A percentile compares a stretch with the other conserved stretches of the same genome.
These are phyloP conservation scores for Bungarus multicinctus DNA, from an alignment of 2,113 vertebrate genomes.

Conservation along the genomic window DNA sequence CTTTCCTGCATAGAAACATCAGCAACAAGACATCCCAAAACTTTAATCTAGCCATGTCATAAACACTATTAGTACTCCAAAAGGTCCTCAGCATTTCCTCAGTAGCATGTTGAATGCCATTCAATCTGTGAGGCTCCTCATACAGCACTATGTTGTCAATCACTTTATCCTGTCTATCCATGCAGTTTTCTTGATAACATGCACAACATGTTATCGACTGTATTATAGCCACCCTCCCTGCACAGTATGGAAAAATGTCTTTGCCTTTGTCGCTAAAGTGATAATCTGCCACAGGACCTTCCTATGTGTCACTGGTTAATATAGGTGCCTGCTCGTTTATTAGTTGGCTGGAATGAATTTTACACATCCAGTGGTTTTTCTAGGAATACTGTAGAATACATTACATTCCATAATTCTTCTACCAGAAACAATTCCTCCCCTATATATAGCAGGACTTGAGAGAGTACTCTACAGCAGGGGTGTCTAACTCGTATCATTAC, in stretches of 20 bases:
- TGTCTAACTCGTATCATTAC: too few relatives aligned
- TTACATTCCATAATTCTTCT: neutral
- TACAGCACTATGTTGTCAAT: neutral
- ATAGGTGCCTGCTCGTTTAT: neutral
- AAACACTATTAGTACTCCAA: neutral
- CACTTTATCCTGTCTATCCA: neutral
- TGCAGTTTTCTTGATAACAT: neutral
- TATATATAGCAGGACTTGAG: neutral
- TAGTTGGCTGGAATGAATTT: neutral
- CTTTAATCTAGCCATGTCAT: neutral
- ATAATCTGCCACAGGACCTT: neutral
- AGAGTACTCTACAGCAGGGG: neutral
- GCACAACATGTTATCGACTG: neutral
- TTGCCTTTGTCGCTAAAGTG: neutral
- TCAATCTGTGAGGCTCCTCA: neutral
- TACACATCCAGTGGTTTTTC: neutral
- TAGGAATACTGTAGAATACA: neutral
- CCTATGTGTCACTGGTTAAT: neutral
- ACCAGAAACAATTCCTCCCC: neutral
- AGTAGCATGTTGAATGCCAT: neutral
- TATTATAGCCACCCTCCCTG: neutral
- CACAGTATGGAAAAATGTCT: neutral
- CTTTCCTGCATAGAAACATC: neutral
- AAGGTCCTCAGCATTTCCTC: neutral
- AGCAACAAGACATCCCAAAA: neutral